Evolutionary conservation across 2,797 vertebrate species (phyloP), one percentile per base, ranked within the genome.

Genomic region (Pangasius krempfi): DNA sequence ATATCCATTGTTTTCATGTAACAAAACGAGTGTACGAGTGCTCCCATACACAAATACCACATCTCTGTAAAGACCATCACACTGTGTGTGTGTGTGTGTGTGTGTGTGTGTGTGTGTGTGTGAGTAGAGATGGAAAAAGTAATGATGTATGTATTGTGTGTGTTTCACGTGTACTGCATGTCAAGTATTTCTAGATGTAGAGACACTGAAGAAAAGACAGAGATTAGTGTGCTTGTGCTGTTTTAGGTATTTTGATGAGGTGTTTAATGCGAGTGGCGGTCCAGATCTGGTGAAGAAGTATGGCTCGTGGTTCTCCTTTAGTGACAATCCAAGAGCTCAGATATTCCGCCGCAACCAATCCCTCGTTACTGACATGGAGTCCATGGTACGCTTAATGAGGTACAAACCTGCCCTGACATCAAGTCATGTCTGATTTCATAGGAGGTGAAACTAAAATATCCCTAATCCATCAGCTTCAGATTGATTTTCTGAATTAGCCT

Each of bases 311-410:
- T 99, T 99, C 93, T 97, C 96, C 91, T 96, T 97, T 0, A 95
- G 96, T 56, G 93, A 95, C 92, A 98, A 93, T 91, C 98, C 98
- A 0, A 96, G 98, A 0, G 98, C 98, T 84, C 97, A 96, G 93
- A 99, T 99, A 90, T 99, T 99, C 94, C 95, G 76, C 76, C 96
- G 98, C 86, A 96, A 99, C 94, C 97, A 99, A 85, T 96, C 97
- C 0, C 89, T 92, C 30, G 95, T 99, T 4, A 96, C 9, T 0
- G 97, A 99, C 90, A 10, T 98, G 88, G 92, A 96, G 78, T 98
- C 98, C 25, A 98, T 99, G 98, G 81, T 99, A 76, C 96, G 85
- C 22, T 96, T 99, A 50, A 99, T 99, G 97, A 97, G 98, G 98
- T 99, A 89, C 25, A 90, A 20, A 5, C 9, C 8, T 70, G 3